These are phyloP conservation scores for Prorops nasuta DNA, from an alignment of 1,140 invertebrate species.

Conservation along the genomic window DNA sequence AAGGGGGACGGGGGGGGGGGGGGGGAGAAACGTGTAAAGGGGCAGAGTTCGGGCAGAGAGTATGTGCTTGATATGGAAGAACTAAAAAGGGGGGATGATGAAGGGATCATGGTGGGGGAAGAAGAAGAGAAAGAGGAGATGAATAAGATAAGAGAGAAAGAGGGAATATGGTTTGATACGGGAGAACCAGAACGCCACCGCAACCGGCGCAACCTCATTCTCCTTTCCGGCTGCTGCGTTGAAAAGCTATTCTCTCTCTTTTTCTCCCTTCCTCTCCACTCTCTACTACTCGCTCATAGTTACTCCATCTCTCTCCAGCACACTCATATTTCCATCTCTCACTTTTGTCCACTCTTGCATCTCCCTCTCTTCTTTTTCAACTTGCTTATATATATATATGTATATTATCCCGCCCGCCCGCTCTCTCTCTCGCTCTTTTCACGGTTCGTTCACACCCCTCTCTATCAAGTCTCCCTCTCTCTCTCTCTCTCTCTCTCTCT, in stretches of 20 bases:
- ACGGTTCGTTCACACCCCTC: neutral
- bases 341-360: neutral
- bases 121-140: neutral
- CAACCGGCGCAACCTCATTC: slow-evolving; percentile 29
- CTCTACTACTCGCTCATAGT: neutral
- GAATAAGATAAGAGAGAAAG: neutral
- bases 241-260: slow-evolving; percentile 20
- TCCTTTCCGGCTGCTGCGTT: slow-evolving; percentile 25
- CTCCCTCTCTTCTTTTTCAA: neutral
- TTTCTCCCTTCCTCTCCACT: neutral
- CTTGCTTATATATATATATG: too few species aligned
- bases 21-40: too few species aligned
- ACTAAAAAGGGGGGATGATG: too few species aligned
- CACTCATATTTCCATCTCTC: slow-evolving; percentile 1
- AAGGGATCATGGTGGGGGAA: neutral
- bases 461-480: neutral
- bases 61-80: too few species aligned
- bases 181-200: slow-evolving; percentile 26
- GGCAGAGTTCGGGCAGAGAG: too few species aligned
- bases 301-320: neutral
- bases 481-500: neutral
- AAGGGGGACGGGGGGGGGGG: too few species aligned
- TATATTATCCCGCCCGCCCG: too few species aligned
- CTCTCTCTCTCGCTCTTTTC: neutral
- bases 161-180: slow-evolving; percentile 7